These are phyloP conservation scores for Tachuris rubrigastra DNA, from an alignment of 2,113 vertebrate genomes.

Conservation along the genomic window DNA sequence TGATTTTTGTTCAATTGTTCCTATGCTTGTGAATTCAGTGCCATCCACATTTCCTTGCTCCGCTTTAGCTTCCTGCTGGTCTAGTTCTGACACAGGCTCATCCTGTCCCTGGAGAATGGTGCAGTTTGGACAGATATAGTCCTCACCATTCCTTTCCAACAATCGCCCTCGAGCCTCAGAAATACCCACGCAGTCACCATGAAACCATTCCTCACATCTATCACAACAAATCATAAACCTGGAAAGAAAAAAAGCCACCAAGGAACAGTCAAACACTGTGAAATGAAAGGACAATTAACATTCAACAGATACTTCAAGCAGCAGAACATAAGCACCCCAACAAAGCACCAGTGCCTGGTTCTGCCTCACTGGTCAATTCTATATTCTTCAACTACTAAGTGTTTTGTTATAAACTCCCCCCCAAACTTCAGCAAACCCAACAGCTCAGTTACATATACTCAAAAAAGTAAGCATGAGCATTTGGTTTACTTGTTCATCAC, in stretches of 20 bases:
- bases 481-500: neutral
- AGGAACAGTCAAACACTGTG: neutral
- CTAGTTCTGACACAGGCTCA: constrained; percentile 55
- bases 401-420: neutral
- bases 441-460: neutral
- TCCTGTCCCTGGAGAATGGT: constrained; percentile 84
- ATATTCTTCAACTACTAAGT: no score
- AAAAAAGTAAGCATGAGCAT: neutral
- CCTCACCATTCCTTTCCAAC: constrained; percentile 83
- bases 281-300: neutral
- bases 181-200: constrained; percentile 90
- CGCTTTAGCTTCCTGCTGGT: constrained; percentile 42
- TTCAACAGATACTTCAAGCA: neutral
- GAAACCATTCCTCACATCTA: constrained; percentile 92
- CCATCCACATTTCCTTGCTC: constrained; percentile 53
- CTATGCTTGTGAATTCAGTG: constrained; percentile 72
- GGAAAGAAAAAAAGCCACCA: neutral
- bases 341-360: neutral
- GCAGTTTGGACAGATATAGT: constrained; percentile 89
- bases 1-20: constrained; percentile 70
- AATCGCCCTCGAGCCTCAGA: constrained; percentile 80
- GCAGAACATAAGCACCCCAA: neutral
- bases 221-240: constrained; percentile 97
- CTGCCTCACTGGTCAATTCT: neutral
- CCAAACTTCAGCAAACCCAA: neutral